Evolutionary conservation across 2,888 invertebrate genomes (phyloP).

Genomic region (Liposcelis brunnea): DNA sequence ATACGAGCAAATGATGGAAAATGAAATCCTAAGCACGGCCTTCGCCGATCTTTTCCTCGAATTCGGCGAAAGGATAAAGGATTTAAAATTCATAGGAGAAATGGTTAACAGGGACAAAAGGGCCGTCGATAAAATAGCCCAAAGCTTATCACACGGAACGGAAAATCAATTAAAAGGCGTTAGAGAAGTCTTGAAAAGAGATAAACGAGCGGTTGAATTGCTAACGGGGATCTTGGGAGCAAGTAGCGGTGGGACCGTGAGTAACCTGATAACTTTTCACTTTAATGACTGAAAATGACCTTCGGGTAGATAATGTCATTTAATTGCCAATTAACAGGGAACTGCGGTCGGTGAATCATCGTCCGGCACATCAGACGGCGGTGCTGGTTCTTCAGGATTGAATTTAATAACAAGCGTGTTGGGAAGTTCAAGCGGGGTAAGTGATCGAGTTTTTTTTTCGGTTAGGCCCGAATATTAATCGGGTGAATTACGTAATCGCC

Average conservation of each 20-base stretch:
- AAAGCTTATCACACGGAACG: not conserved
- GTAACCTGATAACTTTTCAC: too few species aligned
- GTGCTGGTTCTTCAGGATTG: not conserved
- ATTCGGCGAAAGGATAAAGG: not conserved
- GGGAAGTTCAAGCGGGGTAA: not conserved
- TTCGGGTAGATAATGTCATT: too few species aligned
- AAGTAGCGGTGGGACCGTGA: slow-evolving; percentile 17
- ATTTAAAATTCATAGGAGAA: not conserved
- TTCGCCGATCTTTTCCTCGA: slow-evolving; percentile 13
- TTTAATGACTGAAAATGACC: too few species aligned
- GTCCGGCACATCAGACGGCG: too few species aligned
- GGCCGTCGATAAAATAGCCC: slow-evolving; percentile 15
- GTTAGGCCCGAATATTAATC: too few species aligned
- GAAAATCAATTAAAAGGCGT: slow-evolving; percentile 13
- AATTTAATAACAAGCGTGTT: not conserved
- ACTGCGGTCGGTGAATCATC: too few species aligned
- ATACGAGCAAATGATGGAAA: slow-evolving; percentile 17
- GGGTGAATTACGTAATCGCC: too few species aligned
- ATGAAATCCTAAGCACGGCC: slow-evolving; percentile 17
- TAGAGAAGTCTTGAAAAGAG: slow-evolving; percentile 16
- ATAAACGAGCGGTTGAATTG: slow-evolving; percentile 19
- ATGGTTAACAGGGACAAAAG: slow-evolving; percentile 18
- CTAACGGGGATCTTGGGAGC: slow-evolving; percentile 19
- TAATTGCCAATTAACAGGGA: too few species aligned
- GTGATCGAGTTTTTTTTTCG: too few species aligned